Percentiles rank a stretch among this genome's conserved stretches.
Evolutionary conservation across 2,113 vertebrate species (phyloP).

Genomic region (Triplophysa rosa): DNA sequence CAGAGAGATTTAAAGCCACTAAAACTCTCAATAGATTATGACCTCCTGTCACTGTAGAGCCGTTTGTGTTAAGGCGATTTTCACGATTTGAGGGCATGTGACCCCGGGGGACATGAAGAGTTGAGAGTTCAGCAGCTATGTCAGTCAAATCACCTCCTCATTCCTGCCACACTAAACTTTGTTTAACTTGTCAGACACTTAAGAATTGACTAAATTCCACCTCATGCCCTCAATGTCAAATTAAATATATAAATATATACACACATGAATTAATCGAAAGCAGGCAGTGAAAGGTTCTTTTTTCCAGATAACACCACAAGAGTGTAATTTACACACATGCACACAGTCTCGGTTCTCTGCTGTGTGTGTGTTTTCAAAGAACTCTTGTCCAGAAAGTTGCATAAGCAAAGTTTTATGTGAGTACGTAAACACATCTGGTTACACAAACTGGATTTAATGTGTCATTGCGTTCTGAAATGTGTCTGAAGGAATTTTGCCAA

Average conservation of each 20-base stretch:
- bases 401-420: too few species aligned
- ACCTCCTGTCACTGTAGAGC: slow-evolving; percentile 40
- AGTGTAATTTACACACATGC: slow-evolving; percentile 7
- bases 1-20: slow-evolving; percentile 61
- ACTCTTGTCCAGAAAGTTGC: too few species aligned
- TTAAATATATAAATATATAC: slow-evolving; percentile 51
- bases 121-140: slow-evolving; percentile 25
- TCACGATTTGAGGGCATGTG: slow-evolving; percentile 18
- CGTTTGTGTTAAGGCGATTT: not conserved
- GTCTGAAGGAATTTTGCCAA: too few species aligned
- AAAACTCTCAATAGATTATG: slow-evolving; percentile 71
- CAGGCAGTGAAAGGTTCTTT: slow-evolving; percentile 50
- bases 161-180: slow-evolving; percentile 69
- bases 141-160: slow-evolving; percentile 60
- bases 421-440: too few species aligned
- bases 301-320: slow-evolving; percentile 43
- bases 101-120: slow-evolving; percentile 25
- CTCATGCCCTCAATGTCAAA: slow-evolving; percentile 65
- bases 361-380: too few species aligned
- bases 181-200: slow-evolving; percentile 73
- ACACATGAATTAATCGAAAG: slow-evolving; percentile 68
- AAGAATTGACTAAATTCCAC: slow-evolving; percentile 74
- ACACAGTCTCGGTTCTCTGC: too few species aligned
- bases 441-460: too few species aligned
- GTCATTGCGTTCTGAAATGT: too few species aligned